Base-by-base conservation (phyloP, 2,113 vertebrate species). In the Dolichallabes microphthalmus region DNA sequence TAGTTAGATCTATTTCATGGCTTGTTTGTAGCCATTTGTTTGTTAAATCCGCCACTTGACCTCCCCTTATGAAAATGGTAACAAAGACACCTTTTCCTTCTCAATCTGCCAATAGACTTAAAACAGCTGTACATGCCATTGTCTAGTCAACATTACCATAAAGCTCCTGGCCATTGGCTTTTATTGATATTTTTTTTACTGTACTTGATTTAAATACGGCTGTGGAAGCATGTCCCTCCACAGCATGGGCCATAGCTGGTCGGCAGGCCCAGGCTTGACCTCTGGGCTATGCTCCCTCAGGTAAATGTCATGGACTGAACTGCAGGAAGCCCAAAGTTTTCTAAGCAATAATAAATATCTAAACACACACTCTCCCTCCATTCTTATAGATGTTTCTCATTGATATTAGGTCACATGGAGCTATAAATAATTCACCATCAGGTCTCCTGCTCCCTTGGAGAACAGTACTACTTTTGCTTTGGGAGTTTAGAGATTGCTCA, bases 11-110 rank as follows among this genome's bases (percentile, higher is more conserved):
- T 91, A 93, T 94, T 94, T 92, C 63, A 53, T 78, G 80, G 55
- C 82, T 66, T 19, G 35, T 84, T 77, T 80, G 32, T 66, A 84
- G n/a, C 50, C 22, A 27, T 66, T 84, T 69, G 50, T 85, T 87
- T 93, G 92, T 94, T 93, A 88, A 92, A 92, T 92, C 93, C 93
- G 92, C 91, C 88, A 83, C 94, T 90, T 93, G 93, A 93, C 91
- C 93, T 94, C 93, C 93, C 88, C 91, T 93, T 84, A 74, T 58
- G 39, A 85, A 79, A 85, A 80, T 39, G 52, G 30, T 52, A 84
- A 55, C 83, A 79, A 74, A 60, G 64, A 35, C 32, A 64, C 81
- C 73, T 69, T 81, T 45, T 63, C n/a, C 3, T 4, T 58, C 61
- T 35, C 87, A 85, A 68, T 55, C 35, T 81, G 66, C 39, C 87